Base-by-base conservation (phyloP, 2,113 vertebrate species). In the Ammospiza caudacuta region DNA sequence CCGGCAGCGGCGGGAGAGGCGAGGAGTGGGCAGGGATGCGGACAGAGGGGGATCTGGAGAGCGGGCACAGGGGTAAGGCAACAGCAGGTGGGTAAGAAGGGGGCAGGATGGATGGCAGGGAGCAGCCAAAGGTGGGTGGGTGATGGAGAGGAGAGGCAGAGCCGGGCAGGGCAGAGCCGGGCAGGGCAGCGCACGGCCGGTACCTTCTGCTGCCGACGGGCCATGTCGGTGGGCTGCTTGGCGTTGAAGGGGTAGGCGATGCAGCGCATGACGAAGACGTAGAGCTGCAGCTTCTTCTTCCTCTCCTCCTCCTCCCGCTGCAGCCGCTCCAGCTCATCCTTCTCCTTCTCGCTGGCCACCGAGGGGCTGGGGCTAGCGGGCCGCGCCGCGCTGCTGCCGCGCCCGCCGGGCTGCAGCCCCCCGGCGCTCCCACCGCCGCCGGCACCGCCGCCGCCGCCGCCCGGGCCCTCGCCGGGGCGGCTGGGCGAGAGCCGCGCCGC, bases 201-300 rank as follows among this genome's bases (percentile, higher is more conserved):
- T 98, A 99, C 99, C 99, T 99, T 99, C 97, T 99, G 99, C 97
- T 99, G 99, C 96, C 99, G 98, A 90, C 99, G 98, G 96, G 99
- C 99, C 99, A 99, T 99, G 95, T 99, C 99, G 22, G 99, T 99
- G 83, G 99, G 99, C 95, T 99, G 99, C 97, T 99, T 99, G 85
- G 99, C 99, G 78, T 99, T 99, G 95, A 99, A 99, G n/a, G 99
- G 99, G 96, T 99, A 98, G 33, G 99, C 99, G 96, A 99, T 99
- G 97, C 99, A 99, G 95, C 99, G 98, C 99, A 99, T 99, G 90
- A 99, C 99, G 97, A 99, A 99, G 95, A 99, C 99, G 51, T 99
- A 99, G 41, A 99, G 98, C 98, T 99, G 99, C 96, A 99, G 98
- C 95, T 98, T 98, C 98, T 98, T 99, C 94, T 99, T 99, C 96